Evolutionary conservation across 2,797 vertebrate genomes (phyloP), one percentile per base, ranked within the genome.

Genomic region (Halcyon smyrnensis): DNA sequence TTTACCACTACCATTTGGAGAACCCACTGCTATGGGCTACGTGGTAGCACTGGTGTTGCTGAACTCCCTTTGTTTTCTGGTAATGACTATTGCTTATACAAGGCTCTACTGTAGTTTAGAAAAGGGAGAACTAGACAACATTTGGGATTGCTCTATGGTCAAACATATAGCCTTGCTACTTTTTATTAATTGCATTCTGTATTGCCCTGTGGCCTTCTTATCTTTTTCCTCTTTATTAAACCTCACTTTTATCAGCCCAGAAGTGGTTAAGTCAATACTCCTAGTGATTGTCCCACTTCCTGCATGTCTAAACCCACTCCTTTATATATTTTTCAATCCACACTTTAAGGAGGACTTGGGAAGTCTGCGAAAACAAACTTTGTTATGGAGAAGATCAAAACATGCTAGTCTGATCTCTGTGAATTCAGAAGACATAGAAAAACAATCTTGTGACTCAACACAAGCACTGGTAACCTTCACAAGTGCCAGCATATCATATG

Each of bases 381-480:
- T 96, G 15, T 54, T 97, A 6, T 96, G 98, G 97, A 97, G 87
- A 43, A 97, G 96, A 91, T 97, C 98, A 28, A 98, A 97, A 92
- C 98, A 98, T 41, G 34, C 97, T 50, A 98, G 98, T 78, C 93
- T 98, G 94, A 95, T 97, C 75, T 98, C 98, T 51, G 87, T 98
- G 73, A 98, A 98, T 92, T 98, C 98, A 3, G 99, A 99, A 50
- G 98, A 99, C 43, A 98, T 98, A 3, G 99, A 99, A 96, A 99
- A 99, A 84, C 98, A 99, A 94, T 99, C 99, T 1, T 99, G 99
- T 94, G 99, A 99, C 97, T 99, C 99, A 3, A 99, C 99, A 5
- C 99, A 99, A 97, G 99, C 98, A 24, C 86, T 99, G 95, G 99
- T 99, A 60, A 97, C 98, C 8, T 98, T 98, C 39, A 94, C 98